Evolutionary conservation across 2,888 invertebrate genomes (phyloP).

Genomic region (Coleophora flavipennella): DNA sequence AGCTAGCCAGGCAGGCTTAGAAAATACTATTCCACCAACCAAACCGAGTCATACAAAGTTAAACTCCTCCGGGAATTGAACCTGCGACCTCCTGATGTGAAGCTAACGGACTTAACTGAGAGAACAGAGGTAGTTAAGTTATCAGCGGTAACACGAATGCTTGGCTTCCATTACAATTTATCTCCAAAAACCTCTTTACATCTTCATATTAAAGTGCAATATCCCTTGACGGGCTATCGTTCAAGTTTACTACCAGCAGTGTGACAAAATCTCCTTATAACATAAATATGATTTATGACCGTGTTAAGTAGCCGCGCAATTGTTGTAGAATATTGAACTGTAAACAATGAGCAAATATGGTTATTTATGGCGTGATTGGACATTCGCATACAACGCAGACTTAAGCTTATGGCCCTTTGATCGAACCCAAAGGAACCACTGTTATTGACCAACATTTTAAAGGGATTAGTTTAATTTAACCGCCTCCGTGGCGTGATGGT

Average conservation of each 20-base stretch:
- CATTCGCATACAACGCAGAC: conserved; percentile 50
- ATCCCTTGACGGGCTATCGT: conserved; percentile 15
- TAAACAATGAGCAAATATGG: conserved; percentile 69
- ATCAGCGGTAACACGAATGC: conserved; percentile 26
- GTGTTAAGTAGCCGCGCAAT: conserved; percentile 70
- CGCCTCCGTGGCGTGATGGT: too few species aligned
- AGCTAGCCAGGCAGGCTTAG: too few species aligned
- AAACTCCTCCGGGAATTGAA: too few species aligned
- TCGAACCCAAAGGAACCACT: too few species aligned
- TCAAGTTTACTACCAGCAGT: conserved; percentile 48
- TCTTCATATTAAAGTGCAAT: conserved; percentile 34
- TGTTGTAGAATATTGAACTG: conserved; percentile 68
- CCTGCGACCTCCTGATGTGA: too few species aligned
- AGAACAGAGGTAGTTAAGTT: too few species aligned
- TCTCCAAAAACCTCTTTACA: conserved; percentile 6
- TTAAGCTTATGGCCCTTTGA: conserved; percentile 19
- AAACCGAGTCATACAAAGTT: too few species aligned
- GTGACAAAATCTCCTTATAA: conserved; percentile 70
- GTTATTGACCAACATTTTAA: too few species aligned
- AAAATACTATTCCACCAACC: too few species aligned
- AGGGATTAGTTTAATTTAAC: too few species aligned
- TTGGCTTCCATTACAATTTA: conserved; percentile 14
- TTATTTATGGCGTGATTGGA: conserved; percentile 68
- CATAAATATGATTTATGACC: conserved; percentile 65
- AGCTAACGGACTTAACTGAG: too few species aligned